Percentiles rank a stretch among this genome's conserved stretches.
Conservation (phyloP, 1,140 invertebrate species). For the Leptopilina clavipes region DNA sequence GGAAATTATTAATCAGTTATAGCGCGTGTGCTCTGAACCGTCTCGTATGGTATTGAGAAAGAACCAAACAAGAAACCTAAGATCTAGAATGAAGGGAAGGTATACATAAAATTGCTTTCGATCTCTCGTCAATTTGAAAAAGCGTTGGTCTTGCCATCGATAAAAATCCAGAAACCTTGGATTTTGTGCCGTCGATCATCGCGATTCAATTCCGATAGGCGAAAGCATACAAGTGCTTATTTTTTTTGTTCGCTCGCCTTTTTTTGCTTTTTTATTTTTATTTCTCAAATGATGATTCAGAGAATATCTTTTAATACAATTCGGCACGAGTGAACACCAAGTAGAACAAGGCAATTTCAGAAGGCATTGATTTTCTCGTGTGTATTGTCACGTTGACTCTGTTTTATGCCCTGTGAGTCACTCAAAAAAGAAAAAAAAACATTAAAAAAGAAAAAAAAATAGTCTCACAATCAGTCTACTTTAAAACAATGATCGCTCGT, state of each 20-base stretch:
- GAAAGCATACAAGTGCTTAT: background rate
- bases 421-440: conserved; percentile 7
- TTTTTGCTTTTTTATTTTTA: conserved; percentile 26
- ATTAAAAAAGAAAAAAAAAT: background rate
- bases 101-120: conserved; percentile 25
- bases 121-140: conserved; percentile 10
- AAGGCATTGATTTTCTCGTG: conserved; percentile 70
- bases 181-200: conserved; percentile 29
- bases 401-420: conserved; percentile 59
- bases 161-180: conserved; percentile 20
- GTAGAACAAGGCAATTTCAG: conserved; percentile 69
- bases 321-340: conserved; percentile 66
- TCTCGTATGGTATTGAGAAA: background rate
- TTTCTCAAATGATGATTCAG: conserved; percentile 38
- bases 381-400: conserved; percentile 68
- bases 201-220: conserved; percentile 32
- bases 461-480: conserved; percentile 34
- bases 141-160: conserved; percentile 27
- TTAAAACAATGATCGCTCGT: conserved; percentile 34
- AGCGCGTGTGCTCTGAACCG: background rate
- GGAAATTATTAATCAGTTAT: background rate
- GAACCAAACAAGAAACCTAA: conserved; percentile 9
- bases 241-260: background rate
- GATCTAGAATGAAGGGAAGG: conserved; percentile 17
- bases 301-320: conserved; percentile 54